Evolutionary conservation across 2,888 invertebrate species (phyloP), one percentile per base, ranked within the genome.

Genomic region (Scaeva pyrastri): DNA sequence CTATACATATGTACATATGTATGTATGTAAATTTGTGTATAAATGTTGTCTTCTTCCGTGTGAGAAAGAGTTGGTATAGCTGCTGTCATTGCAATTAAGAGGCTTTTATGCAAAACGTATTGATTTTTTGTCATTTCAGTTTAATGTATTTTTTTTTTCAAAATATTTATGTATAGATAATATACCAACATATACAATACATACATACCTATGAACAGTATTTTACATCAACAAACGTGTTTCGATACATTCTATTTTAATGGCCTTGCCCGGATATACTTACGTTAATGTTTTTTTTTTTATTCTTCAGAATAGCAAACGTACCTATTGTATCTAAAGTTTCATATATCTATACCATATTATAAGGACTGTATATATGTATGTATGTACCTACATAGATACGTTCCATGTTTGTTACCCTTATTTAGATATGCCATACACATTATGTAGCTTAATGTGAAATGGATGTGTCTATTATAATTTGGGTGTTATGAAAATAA

Each of bases 71-170:
- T n/a, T 21, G 21, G 11, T 50, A n/a, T 52, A 66, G 58, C 66
- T 73, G 52, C 72, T 77, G 82, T 77, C 77, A 72, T 3, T 73
- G 60, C 72, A 78, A 82, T 77, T 82, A 77, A 60, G 60, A 68
- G 45, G 52, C 60, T 82, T 73, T 82, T 66, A 60, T 8, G 52
- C 21, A 41, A 58, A 43, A 66, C 11, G 14, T 31, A 73, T 82
- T 60, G 77, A 73, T 76, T 73, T 76, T 74, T 43, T 50, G 62
- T 52, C 60, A 52, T 62, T 74, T 52, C 26, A 43, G 26, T 68
- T 68, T 58, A 56, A 68, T 72, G 50, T 12, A n/a, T n/a, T n/a
- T n/a, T n/a, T n/a, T 52, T 73, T 74, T 52, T 64, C 39, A 16
- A 41, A 62, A 73, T 74, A 41, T 74, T 62, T 73, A 73, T 43